phyloP scores from a whole-genome alignment of 2,797 vertebrate species.

The Sparus aurata region DNA sequence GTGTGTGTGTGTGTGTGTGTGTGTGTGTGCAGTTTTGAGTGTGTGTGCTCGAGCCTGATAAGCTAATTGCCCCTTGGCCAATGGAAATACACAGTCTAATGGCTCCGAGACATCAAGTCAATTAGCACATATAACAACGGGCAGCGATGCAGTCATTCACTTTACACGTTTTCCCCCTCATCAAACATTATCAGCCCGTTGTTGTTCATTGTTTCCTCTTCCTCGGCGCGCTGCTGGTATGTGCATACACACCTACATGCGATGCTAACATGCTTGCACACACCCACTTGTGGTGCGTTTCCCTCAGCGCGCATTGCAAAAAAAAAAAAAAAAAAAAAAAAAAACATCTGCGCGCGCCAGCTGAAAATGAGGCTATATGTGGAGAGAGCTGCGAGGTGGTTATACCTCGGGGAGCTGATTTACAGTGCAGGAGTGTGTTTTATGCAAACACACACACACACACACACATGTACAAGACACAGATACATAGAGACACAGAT shows the following conservation, averaged over 20 bases:
- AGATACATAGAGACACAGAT: constrained; percentile 42
- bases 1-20: constrained; percentile 27
- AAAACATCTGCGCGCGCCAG: constrained; percentile 8
- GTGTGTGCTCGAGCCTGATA: constrained; percentile 65
- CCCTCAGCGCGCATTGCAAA: constrained; percentile 21
- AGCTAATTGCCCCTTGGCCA: constrained; percentile 81
- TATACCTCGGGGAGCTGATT: constrained; percentile 61
- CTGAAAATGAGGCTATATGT: constrained; percentile 57
- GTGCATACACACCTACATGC: constrained; percentile 19
- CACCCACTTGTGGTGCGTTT: constrained; percentile 14
- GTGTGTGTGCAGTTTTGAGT: constrained; percentile 17
- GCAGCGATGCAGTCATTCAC: constrained; percentile 62
- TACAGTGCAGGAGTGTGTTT: constrained; percentile 43
- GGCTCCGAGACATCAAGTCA: constrained; percentile 76
- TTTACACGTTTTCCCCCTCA: constrained; percentile 48
- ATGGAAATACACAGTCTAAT: constrained; percentile 73
- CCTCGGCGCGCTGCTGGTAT: neutral
- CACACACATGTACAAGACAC: neutral
- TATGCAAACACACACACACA: constrained; percentile 18
- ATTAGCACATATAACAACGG: constrained; percentile 75
- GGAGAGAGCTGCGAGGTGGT: constrained; percentile 52
- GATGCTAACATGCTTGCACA: constrained; percentile 17
- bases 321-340: neutral
- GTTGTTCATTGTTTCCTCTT: constrained; percentile 11
- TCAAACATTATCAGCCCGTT: constrained; percentile 50